Base-by-base conservation (phyloP, 1,140 invertebrate genomes). In the Samia ricini region DNA sequence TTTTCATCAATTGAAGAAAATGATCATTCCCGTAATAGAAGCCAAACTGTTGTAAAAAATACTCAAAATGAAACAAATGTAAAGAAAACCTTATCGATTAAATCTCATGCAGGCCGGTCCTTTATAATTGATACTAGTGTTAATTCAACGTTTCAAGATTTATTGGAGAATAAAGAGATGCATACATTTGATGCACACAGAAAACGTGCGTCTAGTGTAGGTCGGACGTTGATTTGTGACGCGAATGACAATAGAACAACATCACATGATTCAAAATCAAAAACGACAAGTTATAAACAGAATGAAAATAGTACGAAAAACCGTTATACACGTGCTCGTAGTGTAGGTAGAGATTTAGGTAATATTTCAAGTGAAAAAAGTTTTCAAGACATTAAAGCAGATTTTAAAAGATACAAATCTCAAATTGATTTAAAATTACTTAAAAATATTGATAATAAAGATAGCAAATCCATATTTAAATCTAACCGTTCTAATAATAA, bases 111-210 rank as follows among this genome's bases (percentile, higher is more conserved):
- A 26, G 79, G 75, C 10, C 66, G 73, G n/a, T 79, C 80, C 4
- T 86, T 85, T 69, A 70, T 60, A 20, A 87, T 86, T 56, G 81
- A 90, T 64, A 82, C 81, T 6, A 88, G 81, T 66, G 68, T 82
- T 10, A 80, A 80, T 42, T 72, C 65, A 23, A 79, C 79, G 42
- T 85, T 85, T 65, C 83, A 85, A 77, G 64, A 71, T 52, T 63
- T 67, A 24, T 42, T 68, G 2, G 63, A 69, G 10, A 59, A 51
- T 23, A 64, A 60, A 23, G 63, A 57, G 54, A 26, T 57, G 36
- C 58, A 71, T 20, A 67, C 56, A 58, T 81, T 85, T 68, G 72
- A 88, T 76, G 59, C 21, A 26, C 71, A 81, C 63, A 72, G 82
- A 69, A 74, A 77, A 71, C 74, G 85, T 20, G 83, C 81, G 54